Evolutionary conservation across 2,113 vertebrate species (phyloP).

Genomic region (Chauna torquata): DNA sequence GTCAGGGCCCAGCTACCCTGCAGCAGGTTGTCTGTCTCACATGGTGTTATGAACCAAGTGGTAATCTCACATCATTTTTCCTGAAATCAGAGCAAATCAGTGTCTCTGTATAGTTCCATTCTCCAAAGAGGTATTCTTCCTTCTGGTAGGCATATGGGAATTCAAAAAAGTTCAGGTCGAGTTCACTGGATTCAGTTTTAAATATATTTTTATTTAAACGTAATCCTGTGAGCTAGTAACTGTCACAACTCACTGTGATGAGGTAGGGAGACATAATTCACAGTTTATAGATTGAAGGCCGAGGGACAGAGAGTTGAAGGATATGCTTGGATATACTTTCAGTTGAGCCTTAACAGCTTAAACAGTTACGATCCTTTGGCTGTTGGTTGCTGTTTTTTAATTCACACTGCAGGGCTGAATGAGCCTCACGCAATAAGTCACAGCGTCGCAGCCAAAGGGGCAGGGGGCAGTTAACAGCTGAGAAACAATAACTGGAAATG

Average conservation of each 20-base stretch:
- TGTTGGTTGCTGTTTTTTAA: background rate
- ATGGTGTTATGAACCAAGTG: background rate
- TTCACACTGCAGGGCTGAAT: background rate
- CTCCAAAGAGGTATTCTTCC: background rate
- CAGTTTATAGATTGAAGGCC: background rate
- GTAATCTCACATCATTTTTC: background rate
- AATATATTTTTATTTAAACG: conserved; percentile 10
- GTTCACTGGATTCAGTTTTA: background rate
- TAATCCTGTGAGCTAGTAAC: conserved; percentile 20
- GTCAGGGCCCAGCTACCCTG: background rate
- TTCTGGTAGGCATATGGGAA: background rate
- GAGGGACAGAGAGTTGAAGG: background rate
- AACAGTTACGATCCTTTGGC: background rate
- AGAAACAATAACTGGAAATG: conserved; percentile 22
- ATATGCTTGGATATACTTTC: background rate
- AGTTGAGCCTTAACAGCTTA: conserved; percentile 17
- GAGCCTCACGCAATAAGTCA: background rate
- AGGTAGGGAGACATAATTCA: conserved; percentile 7
- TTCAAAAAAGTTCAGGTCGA: background rate
- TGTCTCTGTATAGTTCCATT: background rate
- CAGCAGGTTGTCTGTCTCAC: background rate
- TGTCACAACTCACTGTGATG: background rate
- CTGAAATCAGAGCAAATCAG: background rate
- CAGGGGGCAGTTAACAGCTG: conserved; percentile 4
- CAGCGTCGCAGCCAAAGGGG: background rate